Conservation (phyloP, 1,140 invertebrate genomes). For the Drosophila murphyi region DNA sequence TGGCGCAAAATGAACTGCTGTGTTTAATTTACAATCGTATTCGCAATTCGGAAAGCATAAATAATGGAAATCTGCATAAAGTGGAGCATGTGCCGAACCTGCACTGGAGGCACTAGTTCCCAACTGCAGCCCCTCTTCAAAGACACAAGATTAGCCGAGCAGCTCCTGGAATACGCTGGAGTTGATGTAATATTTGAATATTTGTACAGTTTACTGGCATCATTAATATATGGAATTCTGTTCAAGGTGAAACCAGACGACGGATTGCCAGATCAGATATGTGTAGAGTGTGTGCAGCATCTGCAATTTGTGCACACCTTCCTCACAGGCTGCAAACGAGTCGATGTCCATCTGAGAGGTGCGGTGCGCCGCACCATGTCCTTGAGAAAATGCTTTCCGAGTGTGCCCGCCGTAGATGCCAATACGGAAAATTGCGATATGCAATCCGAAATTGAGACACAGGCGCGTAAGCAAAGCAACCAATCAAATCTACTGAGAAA, state of each 20-base stretch:
- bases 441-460: not conserved
- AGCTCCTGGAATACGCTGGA: conserved; percentile 54
- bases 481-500: not conserved
- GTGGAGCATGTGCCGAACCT: conserved; percentile 72
- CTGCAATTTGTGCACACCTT: conserved; percentile 54
- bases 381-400: conserved; percentile 31
- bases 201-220: not conserved
- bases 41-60: not conserved
- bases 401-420: not conserved
- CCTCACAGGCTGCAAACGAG: conserved; percentile 47
- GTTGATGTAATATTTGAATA: conserved; percentile 34
- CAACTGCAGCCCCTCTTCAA: conserved; percentile 41
- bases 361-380: conserved; percentile 65
- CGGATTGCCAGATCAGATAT: conserved; percentile 72
- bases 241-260: conserved; percentile 53
- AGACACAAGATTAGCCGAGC: conserved; percentile 31
- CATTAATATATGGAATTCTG: not conserved
- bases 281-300: conserved; percentile 43
- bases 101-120: conserved; percentile 36
- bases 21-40: not conserved
- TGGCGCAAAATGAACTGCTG: conserved; percentile 14
- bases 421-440: not conserved
- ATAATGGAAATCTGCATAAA: conserved; percentile 75
- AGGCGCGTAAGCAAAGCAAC: conserved; percentile 39
- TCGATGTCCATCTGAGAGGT: conserved; percentile 52